Conservation (phyloP, 2,888 invertebrate species). For the Adineta ricciae region DNA sequence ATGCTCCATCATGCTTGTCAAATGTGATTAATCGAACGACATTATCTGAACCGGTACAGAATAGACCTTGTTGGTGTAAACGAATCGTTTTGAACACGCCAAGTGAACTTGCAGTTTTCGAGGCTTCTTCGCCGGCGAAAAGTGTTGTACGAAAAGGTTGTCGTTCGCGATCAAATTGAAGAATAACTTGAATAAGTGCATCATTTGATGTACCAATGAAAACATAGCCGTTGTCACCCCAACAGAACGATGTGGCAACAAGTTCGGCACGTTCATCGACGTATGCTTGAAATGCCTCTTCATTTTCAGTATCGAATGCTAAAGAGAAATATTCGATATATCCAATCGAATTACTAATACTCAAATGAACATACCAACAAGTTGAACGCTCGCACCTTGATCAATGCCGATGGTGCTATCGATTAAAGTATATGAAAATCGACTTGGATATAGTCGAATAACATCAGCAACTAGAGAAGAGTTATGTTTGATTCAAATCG, state of each 20-base stretch:
- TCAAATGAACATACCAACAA: neutral
- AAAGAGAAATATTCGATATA: neutral
- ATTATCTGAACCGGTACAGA: neutral
- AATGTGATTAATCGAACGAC: neutral
- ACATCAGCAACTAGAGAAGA: slow-evolving; percentile 6
- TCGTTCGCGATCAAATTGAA: slow-evolving; percentile 13
- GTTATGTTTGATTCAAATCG: neutral
- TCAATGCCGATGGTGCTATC: neutral
- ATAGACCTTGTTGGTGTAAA: slow-evolving; percentile 2
- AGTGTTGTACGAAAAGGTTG: neutral
- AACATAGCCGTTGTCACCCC: slow-evolving; percentile 9
- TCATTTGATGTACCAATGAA: neutral
- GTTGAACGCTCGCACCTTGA: neutral
- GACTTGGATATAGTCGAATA: slow-evolving; percentile 9
- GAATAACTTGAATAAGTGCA: neutral
- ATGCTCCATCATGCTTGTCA: neutral
- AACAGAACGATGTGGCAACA: neutral
- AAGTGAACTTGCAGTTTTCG: neutral
- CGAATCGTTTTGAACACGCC: slow-evolving; percentile 1
- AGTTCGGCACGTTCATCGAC: neutral
- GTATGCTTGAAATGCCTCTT: slow-evolving; percentile 13
- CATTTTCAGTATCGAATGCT: slow-evolving; percentile 16
- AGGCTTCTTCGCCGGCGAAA: neutral
- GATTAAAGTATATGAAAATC: slow-evolving; percentile 11
- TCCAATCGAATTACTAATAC: no score